Conservation (phyloP, 2,797 vertebrate species). For the Iguana delicatissima region DNA sequence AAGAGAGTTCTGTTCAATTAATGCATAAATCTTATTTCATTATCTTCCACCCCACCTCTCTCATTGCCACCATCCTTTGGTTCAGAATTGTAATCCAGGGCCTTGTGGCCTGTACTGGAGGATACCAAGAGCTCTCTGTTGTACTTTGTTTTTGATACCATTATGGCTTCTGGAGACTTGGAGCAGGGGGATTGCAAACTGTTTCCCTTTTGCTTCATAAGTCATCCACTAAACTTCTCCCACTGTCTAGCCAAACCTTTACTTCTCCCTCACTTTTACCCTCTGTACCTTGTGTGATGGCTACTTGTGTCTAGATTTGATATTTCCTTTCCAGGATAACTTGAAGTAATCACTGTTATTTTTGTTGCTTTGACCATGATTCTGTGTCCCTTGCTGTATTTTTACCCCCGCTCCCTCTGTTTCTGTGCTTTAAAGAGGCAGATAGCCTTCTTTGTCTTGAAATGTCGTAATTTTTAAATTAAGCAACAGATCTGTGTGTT, state of each 20-base stretch:
- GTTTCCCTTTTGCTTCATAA: background rate
- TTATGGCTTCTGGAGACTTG: background rate
- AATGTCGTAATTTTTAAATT: background rate
- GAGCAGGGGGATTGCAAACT: background rate
- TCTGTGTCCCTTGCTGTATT: no score
- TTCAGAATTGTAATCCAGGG: conserved; percentile 84
- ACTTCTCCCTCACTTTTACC: background rate
- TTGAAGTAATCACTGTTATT: no score
- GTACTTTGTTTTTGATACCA: background rate
- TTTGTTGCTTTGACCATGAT: background rate
- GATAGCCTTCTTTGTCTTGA: background rate
- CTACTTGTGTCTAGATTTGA: background rate
- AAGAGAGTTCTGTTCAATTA: conserved; percentile 85
- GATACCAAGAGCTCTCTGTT: conserved; percentile 73
- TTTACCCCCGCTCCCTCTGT: background rate
- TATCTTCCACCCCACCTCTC: background rate
- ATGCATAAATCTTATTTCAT: conserved; percentile 83
- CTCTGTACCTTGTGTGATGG: background rate
- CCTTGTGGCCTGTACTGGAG: conserved; percentile 75
- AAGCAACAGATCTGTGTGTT: background rate
- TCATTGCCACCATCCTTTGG: conserved; percentile 52
- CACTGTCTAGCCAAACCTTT: background rate
- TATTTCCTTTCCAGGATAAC: background rate
- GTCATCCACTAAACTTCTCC: background rate
- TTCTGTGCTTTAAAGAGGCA: background rate